Conservation (phyloP, 2,888 invertebrate genomes). For the Drosophila tanythrix region DNA sequence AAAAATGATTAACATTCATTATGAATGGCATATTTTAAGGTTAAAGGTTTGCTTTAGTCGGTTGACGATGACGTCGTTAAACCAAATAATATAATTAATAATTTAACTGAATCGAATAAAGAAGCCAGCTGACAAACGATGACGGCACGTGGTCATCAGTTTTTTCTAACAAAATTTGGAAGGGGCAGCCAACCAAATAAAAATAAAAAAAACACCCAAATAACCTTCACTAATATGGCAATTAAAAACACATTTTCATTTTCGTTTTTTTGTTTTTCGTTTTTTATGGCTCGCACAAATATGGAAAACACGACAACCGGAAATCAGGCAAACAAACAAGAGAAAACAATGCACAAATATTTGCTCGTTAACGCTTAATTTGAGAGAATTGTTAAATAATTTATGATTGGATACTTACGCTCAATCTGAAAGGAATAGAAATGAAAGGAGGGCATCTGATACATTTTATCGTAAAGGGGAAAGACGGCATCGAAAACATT, state of each 20-base stretch:
- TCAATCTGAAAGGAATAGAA: constrained; percentile 36
- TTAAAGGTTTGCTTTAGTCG: not conserved
- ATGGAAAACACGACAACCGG: constrained; percentile 28
- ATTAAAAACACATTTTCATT: constrained; percentile 68
- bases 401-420: constrained; percentile 47
- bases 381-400: constrained; percentile 26
- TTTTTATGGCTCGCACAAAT: constrained; percentile 5
- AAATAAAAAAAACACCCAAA: constrained; percentile 17
- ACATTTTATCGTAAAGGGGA: too few species aligned
- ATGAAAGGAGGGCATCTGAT: not conserved
- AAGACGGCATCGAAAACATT: not conserved
- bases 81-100: constrained; percentile 44
- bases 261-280: not conserved
- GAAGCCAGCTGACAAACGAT: constrained; percentile 23
- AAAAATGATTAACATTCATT: not conserved
- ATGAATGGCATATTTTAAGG: constrained; percentile 6
- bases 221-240: constrained; percentile 40
- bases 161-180: not conserved
- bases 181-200: constrained; percentile 5
- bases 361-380: constrained; percentile 63
- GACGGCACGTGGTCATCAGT: constrained; percentile 35
- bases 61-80: constrained; percentile 30
- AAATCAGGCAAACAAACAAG: constrained; percentile 25
- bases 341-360: constrained; percentile 69
- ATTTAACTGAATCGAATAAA: constrained; percentile 40